phyloP scores from a whole-genome alignment of 92 coral and sea anemone genomes.

The Desmophyllum pertusum region DNA sequence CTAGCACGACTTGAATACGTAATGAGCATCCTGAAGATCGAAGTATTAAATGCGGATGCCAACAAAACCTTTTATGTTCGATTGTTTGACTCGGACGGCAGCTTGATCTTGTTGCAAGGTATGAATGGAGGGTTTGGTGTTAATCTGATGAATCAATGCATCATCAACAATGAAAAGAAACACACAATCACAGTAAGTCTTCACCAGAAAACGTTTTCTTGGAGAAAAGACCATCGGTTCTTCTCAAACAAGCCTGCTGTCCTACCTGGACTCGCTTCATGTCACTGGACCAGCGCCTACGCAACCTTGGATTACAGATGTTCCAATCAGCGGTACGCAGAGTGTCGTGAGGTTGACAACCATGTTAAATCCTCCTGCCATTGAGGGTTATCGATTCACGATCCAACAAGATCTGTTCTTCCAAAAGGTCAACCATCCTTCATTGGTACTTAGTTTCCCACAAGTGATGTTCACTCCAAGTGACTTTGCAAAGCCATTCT shows the following conservation, averaged over 20 bases:
- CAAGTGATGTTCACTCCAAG: conserved; percentile 33
- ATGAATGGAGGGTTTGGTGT: conserved; percentile 11
- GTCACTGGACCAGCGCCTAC: neutral
- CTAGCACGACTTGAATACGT: conserved; percentile 37
- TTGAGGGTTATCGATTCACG: conserved; percentile 34
- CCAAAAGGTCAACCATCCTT: conserved; percentile 43
- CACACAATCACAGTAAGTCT: conserved; percentile 31
- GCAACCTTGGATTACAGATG: conserved; percentile 18
- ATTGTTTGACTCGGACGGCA: neutral
- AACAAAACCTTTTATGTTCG: conserved; percentile 13
- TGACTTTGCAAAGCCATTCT: conserved; percentile 24
- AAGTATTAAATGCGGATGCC: conserved; percentile 31
- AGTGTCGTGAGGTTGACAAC: conserved; percentile 19
- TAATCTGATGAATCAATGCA: neutral
- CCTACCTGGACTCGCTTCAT: conserved; percentile 14
- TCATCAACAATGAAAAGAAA: conserved; percentile 22
- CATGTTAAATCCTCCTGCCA: conserved; percentile 9
- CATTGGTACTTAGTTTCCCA: conserved; percentile 58
- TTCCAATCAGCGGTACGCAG: conserved; percentile 8
- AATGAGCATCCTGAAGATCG: conserved; percentile 20
- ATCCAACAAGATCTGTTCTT: conserved; percentile 47
- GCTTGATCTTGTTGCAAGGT: neutral
- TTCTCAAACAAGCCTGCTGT: conserved; percentile 18
- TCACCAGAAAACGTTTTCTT: conserved; percentile 44
- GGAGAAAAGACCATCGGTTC: conserved; percentile 39